Conservation (phyloP, 2,797 vertebrate genomes). For the Odontamblyopus rebecca region DNA sequence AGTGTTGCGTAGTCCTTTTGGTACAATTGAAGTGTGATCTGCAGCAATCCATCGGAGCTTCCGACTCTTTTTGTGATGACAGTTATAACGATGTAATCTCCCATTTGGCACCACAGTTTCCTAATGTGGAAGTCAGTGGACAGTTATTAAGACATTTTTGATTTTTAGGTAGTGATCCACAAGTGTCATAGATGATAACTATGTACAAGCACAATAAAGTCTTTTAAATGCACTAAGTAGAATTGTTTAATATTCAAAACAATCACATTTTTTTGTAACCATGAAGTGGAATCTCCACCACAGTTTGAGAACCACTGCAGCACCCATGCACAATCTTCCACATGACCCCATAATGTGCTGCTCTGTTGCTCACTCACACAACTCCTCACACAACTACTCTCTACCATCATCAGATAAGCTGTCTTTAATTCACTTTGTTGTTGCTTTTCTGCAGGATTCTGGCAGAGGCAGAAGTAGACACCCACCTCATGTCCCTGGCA, state of each 20-base stretch:
- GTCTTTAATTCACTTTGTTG: not conserved
- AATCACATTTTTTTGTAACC: not conserved
- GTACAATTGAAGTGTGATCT: too few relatives aligned
- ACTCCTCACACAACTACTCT: not conserved
- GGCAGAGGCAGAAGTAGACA: slow-evolving; percentile 90
- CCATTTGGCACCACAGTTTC: too few relatives aligned
- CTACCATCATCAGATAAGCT: not conserved
- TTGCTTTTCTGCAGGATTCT: slow-evolving; percentile 84
- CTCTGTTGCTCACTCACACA: not conserved
- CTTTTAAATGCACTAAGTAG: too few relatives aligned
- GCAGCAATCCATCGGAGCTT: too few relatives aligned
- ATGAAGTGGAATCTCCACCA: not conserved
- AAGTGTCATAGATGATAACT: too few relatives aligned
- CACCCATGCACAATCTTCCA: not conserved
- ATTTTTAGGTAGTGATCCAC: too few relatives aligned
- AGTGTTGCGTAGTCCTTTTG: too few relatives aligned
- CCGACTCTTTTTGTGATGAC: too few relatives aligned
- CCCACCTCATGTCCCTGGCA: slow-evolving; percentile 90
- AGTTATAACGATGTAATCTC: too few relatives aligned
- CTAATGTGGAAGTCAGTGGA: too few relatives aligned
- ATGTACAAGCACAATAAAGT: too few relatives aligned
- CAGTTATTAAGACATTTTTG: too few relatives aligned
- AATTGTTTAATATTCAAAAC: not conserved
- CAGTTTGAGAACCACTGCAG: not conserved
- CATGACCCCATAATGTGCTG: not conserved